Evolutionary conservation across 92 coral and sea anemone genomes (phyloP), one percentile per base, ranked within the genome.

Genomic region (Heliopora coerulea): DNA sequence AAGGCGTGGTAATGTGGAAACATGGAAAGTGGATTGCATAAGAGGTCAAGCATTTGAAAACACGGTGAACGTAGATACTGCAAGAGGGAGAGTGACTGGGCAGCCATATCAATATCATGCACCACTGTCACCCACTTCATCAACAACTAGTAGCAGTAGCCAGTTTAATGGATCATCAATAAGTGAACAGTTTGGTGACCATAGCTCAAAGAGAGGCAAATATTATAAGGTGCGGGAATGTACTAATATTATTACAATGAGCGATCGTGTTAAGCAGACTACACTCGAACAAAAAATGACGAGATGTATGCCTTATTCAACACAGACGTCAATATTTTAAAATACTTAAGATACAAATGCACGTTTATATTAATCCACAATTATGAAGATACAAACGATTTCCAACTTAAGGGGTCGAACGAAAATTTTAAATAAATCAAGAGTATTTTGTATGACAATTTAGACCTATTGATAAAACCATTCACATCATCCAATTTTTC

Each of bases 41-140:
- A 54, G 74, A 9, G 74, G 74, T 67, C 74, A 67, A 49, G 74
- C 74, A 44, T 67, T 67, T 67, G 39, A 67, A 67, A 59, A 59
- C n/a, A 67, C 74, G 7, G 54, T 67, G 58, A 67, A 67, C 33
- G 59, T 67, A 20, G 74, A 67, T 49, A 67, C 58, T 1, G 18
- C 58, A 48, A 32, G 74, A 15, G 74, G 59, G 23, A 37, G 33
- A 19, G 59, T 67, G 41, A 67, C 74, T 67, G 74, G 74, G 27
- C 74, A 67, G 48, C 74, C 74, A n/a, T 67, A 26, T 28, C 74
- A 67, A n/a, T 67, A 67, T 48, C 58, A 67, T 21, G 74, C 74
- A 13, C 74, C 74, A 37, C 39, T 12, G 8, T 67, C 74, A 28
- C 74, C 74, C 1, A 19, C 74, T 3, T 44, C 74, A 13, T 67